Percentiles rank a stretch among this genome's conserved stretches.
Conservation (phyloP, 2,113 vertebrate species). For the Eurystomus gularis region DNA sequence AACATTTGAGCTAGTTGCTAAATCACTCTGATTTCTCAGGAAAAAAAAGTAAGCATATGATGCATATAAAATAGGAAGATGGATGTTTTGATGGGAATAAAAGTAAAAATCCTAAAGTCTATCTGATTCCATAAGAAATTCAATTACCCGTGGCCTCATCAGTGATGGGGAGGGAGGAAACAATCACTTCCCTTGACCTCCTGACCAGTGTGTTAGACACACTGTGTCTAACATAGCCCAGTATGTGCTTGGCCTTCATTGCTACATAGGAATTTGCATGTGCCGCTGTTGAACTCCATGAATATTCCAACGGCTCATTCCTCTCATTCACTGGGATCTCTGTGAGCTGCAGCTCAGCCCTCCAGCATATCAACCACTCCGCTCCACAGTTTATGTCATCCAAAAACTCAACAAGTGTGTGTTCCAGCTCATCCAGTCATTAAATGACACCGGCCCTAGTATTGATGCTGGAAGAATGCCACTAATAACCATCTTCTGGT, state of each 20-base stretch:
- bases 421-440: background rate
- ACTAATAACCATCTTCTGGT: background rate
- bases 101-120: background rate
- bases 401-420: background rate
- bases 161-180: background rate
- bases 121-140: background rate
- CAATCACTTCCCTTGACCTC: background rate
- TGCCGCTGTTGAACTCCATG: background rate
- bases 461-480: background rate
- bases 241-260: background rate
- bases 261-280: background rate
- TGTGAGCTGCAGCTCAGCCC: background rate
- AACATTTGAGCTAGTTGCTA: background rate
- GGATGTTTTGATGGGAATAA: background rate
- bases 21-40: background rate
- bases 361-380: background rate
- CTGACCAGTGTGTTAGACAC: too few relatives aligned
- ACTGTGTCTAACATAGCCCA: fast-evolving
- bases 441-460: background rate
- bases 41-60: background rate
- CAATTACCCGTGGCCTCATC: background rate
- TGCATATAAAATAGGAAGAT: background rate
- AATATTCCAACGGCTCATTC: background rate
- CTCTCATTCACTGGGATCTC: background rate
- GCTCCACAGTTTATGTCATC: background rate